These are phyloP conservation scores for Rhogogaster chlorosoma DNA, from an alignment of 2,888 invertebrate species.

Conservation along the genomic window DNA sequence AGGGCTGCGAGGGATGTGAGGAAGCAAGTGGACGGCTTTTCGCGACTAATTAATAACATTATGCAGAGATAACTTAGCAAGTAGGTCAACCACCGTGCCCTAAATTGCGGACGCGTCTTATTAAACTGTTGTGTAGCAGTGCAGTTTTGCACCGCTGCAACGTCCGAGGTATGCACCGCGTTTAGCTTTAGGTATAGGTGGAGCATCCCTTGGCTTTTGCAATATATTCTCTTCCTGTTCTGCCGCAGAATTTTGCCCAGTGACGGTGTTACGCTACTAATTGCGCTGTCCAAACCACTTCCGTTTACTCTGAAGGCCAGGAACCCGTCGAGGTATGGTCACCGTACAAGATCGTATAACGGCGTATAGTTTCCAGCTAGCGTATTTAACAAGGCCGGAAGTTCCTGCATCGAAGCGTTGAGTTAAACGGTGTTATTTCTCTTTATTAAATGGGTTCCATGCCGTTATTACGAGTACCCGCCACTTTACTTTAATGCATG, in stretches of 20 bases:
- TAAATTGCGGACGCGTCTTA: constrained; percentile 44
- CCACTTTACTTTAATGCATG: neutral
- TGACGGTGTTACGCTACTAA: constrained; percentile 33
- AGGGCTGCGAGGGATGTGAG: neutral
- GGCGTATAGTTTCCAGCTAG: constrained; percentile 7
- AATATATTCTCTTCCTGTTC: constrained; percentile 32
- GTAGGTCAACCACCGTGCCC: constrained; percentile 43
- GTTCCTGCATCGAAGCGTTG: neutral
- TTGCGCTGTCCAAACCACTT: constrained; percentile 41
- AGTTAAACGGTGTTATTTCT: constrained; percentile 2
- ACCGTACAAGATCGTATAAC: neutral
- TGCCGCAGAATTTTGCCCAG: neutral
- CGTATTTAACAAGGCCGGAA: neutral
- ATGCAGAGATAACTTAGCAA: constrained; percentile 49
- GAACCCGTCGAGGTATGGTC: constrained; percentile 14
- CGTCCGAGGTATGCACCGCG: constrained; percentile 12
- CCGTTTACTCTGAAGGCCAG: constrained; percentile 19
- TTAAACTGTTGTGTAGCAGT: constrained; percentile 44
- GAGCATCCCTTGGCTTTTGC: constrained; percentile 8
- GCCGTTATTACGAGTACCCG: neutral
- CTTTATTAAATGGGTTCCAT: neutral
- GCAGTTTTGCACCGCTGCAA: constrained; percentile 1
- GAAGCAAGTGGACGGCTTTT: constrained; percentile 29
- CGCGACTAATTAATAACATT: constrained; percentile 48
- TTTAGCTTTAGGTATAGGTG: neutral